Conservation (phyloP, 2,113 vertebrate genomes). For the Spea multiplicata region DNA sequence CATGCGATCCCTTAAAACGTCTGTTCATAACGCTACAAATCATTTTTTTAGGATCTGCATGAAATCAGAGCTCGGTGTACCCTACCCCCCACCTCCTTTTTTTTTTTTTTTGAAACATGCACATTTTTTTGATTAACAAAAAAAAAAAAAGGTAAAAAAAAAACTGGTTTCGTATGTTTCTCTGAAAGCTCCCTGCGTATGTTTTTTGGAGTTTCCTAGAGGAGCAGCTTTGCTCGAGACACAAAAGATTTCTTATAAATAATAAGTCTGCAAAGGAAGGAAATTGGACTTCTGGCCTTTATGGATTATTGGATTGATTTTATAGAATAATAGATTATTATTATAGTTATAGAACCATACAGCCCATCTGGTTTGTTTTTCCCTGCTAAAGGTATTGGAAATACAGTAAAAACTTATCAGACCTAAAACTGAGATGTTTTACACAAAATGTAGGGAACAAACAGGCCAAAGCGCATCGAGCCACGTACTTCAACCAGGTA, state of each 20-base stretch:
- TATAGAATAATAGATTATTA: too few relatives aligned
- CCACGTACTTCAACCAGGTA: too few relatives aligned
- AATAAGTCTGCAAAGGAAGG: slow-evolving; percentile 17
- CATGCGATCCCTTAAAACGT: slow-evolving; percentile 10
- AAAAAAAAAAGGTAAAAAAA: background rate
- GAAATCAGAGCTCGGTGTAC: slow-evolving; percentile 12
- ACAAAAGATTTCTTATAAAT: background rate
- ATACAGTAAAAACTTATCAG: too few relatives aligned
- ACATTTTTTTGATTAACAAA: slow-evolving; percentile 36
- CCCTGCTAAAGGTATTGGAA: too few relatives aligned
- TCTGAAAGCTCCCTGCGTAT: slow-evolving; percentile 1
- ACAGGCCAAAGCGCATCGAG: too few relatives aligned
- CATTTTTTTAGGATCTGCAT: slow-evolving; percentile 13
- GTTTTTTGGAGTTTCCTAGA: slow-evolving; percentile 4
- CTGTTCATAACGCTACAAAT: slow-evolving; percentile 21
- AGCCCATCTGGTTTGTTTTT: too few relatives aligned
- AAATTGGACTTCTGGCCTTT: background rate
- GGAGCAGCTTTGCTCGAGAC: background rate
- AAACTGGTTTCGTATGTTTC: slow-evolving; percentile 2
- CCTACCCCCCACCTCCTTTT: background rate
- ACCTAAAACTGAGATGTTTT: too few relatives aligned
- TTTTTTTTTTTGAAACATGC: slow-evolving; percentile 18
- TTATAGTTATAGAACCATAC: too few relatives aligned
- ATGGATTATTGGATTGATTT: too few relatives aligned
- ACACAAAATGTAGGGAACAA: too few relatives aligned